These are phyloP conservation scores for Tamandua tetradactyla DNA, from an alignment of 2,797 vertebrate genomes.

Conservation along the genomic window DNA sequence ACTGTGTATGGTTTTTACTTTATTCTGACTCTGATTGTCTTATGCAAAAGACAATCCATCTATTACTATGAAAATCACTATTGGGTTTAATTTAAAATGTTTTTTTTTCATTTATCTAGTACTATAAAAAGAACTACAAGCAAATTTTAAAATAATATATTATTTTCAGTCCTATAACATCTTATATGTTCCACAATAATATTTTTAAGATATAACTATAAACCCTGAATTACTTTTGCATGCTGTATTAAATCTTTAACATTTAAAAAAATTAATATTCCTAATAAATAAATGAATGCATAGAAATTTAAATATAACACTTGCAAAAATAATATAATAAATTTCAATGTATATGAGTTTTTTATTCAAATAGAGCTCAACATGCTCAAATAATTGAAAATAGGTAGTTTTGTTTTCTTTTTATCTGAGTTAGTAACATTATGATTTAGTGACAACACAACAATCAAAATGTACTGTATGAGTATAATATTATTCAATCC, in stretches of 20 bases:
- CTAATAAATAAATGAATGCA: neutral
- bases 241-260: neutral
- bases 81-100: neutral
- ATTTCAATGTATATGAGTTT: neutral
- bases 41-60: neutral
- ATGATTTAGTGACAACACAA: neutral
- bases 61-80: neutral
- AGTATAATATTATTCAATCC: neutral
- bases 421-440: neutral
- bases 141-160: conserved; percentile 21
- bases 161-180: neutral
- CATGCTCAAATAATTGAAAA: neutral
- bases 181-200: neutral
- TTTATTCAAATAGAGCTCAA: neutral
- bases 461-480: neutral
- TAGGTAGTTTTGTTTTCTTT: neutral
- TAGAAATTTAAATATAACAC: neutral
- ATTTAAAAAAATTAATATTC: neutral
- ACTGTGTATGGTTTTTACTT: neutral
- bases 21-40: neutral
- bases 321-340: neutral
- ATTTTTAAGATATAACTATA: neutral
- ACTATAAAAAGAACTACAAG: neutral
- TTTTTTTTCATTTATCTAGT: neutral
- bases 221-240: neutral